Conservation (phyloP, 2,113 vertebrate genomes). For the Nerophis lumbriciformis region DNA sequence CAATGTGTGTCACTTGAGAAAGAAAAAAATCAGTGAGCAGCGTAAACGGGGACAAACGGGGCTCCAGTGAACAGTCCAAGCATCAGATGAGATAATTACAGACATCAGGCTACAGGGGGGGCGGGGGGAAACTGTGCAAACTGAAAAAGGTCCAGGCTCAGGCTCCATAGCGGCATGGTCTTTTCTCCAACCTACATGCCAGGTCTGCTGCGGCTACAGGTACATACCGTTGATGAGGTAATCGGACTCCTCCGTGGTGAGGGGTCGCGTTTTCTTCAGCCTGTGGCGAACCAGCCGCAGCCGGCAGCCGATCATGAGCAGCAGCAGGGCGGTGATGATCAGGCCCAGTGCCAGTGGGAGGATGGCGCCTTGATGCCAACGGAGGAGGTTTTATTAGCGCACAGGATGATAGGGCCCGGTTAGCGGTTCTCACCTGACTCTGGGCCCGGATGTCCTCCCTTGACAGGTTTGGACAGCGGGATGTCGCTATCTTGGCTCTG, state of each 20-base stretch:
- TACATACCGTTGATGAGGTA: constrained; percentile 99
- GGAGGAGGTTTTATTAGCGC: not conserved
- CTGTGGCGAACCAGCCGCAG: constrained; percentile 85
- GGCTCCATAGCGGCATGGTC: not conserved
- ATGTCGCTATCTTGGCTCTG: constrained; percentile 62
- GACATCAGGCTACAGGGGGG: constrained; percentile 13
- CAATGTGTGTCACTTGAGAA: too few species aligned
- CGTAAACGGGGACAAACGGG: not conserved
- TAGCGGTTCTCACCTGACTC: constrained; percentile 77
- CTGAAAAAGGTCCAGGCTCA: constrained; percentile 15
- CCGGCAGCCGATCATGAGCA: constrained; percentile 90
- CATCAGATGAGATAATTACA: constrained; percentile 2
- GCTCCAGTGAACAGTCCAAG: not conserved
- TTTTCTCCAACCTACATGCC: too few species aligned
- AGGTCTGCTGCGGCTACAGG: constrained; percentile 67
- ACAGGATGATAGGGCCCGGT: not conserved
- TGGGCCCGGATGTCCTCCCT: constrained; percentile 76
- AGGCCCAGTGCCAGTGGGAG: constrained; percentile 89
- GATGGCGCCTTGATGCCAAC: constrained; percentile 78
- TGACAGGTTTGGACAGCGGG: constrained; percentile 67
- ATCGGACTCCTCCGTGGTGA: constrained; percentile 95
- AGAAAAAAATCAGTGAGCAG: too few species aligned
- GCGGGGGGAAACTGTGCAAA: constrained; percentile 24
- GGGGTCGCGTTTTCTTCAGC: constrained; percentile 90
- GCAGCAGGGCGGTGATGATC: constrained; percentile 86